Base-by-base conservation (phyloP, 2,113 vertebrate species). In the Tenebrosternarchus preto region DNA sequence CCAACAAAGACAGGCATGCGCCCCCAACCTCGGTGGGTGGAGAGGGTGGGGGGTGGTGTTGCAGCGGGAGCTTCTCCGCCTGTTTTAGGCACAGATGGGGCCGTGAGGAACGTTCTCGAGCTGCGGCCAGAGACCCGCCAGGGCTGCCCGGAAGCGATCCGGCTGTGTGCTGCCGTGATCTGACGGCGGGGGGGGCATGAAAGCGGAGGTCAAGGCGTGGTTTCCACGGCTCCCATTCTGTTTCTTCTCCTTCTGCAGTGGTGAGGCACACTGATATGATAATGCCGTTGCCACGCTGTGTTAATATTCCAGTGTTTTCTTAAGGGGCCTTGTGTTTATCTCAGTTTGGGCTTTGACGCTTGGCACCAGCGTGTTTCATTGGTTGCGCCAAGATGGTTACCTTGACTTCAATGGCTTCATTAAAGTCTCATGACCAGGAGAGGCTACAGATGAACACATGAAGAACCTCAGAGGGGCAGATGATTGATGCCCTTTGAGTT, bases 241-340 rank as follows among this genome's bases (percentile, higher is more conserved):
- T 75, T 33, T 74, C 64, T 59, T 80, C 67, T 80, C 25, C 56
- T 70, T 80, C 64, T 19, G 68, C 16, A 82, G 82, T 20, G 66
- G 67, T 73, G 83, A 59, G 68, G 43, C 27, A 20, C 20, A 63
- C 56, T 69, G 77, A 84, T 83, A 82, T 83, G 78, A 50, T 86
- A 82, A 84, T 86, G n/a, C 22, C 55, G 50, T 60, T 20, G 61
- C 81, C 50, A 24, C 20, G 64, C 7, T 8, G 19, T 31, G 81
- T 85, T 75, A 83, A 83, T 81, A 83, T 80, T 81, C 36, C 72
- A 81, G 57, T 29, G 68, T 80, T 64, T 80, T 82, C 66, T 78
- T 78, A 68, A 19, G 29, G 43, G 59, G 29, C 16, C 20, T 22
- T 1, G 20, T 22, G 20, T 31, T 16, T 31, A 55, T 43, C 31